These are phyloP conservation scores for Chlamydotis undulata DNA, from an alignment of 2,113 vertebrate species.

Conservation along the genomic window DNA sequence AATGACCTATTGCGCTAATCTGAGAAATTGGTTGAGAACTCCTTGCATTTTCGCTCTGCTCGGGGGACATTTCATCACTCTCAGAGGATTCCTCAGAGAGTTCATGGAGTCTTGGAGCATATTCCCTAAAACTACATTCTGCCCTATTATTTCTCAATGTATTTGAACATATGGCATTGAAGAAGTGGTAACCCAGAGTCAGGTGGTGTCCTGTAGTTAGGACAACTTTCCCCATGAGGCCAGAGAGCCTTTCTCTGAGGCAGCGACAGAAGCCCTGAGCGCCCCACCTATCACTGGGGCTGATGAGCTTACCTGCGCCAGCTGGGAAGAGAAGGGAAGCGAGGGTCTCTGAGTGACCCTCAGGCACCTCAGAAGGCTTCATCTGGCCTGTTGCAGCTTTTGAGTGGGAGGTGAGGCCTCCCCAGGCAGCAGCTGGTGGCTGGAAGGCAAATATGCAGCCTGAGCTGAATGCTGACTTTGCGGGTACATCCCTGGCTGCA, in stretches of 20 bases:
- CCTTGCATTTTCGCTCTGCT: rapidly evolving
- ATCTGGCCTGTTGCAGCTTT: background rate
- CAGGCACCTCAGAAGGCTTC: background rate
- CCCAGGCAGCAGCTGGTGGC: rapidly evolving
- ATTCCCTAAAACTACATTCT: background rate
- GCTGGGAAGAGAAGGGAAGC: background rate
- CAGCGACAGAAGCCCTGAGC: background rate
- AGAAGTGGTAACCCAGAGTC: background rate
- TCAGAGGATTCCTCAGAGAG: background rate
- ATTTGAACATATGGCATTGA: rapidly evolving
- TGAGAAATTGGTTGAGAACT: background rate
- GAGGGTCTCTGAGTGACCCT: too few relatives aligned
- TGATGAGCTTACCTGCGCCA: background rate
- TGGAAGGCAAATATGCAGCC: background rate
- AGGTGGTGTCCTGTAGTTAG: background rate
- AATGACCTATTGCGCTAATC: background rate
- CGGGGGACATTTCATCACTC: rapidly evolving
- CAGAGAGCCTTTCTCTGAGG: background rate
- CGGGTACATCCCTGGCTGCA: too few relatives aligned
- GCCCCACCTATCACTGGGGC: background rate
- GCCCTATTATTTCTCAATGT: background rate
- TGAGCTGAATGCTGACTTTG: background rate
- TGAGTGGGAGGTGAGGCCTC: rapidly evolving
- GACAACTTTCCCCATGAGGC: background rate
- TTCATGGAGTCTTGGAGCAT: background rate